A percentile compares a stretch with the other conserved stretches of the same genome.
Evolutionary conservation across 2,113 vertebrate genomes (phyloP).

Genomic region (Platanista minor): DNA sequence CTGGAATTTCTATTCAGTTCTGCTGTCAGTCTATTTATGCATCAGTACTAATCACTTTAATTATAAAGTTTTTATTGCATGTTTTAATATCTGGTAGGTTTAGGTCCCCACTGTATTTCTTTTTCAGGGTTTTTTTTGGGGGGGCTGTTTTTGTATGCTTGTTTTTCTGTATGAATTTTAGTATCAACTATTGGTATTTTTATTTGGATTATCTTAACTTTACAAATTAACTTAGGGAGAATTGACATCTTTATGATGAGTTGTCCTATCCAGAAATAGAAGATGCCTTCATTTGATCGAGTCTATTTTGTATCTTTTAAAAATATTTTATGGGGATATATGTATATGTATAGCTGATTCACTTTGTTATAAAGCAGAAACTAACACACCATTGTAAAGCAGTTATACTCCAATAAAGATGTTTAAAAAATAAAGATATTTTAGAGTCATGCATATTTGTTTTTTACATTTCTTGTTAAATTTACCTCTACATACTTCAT

Average conservation of each 20-base stretch:
- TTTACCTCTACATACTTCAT: neutral
- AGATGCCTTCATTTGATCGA: neutral
- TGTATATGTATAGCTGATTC: too few relatives aligned
- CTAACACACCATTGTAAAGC: too few relatives aligned
- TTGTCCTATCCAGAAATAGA: neutral
- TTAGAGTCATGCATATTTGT: neutral
- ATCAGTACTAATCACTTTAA: neutral
- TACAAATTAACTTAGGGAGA: neutral
- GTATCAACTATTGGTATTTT: neutral
- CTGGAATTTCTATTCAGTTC: neutral
- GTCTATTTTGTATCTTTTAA: neutral
- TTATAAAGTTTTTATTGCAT: neutral
- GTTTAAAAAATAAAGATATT: neutral
- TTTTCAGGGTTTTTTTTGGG: neutral
- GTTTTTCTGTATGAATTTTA: neutral
- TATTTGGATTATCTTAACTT: neutral
- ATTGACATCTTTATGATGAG: neutral
- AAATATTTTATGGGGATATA: neutral
- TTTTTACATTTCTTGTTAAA: neutral
- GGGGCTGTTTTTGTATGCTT: neutral
- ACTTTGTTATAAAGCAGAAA: too few relatives aligned
- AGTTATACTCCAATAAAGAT: too few relatives aligned
- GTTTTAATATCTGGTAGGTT: neutral
- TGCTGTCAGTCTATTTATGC: neutral
- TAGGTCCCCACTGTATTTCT: neutral